Evolutionary conservation across 2,113 vertebrate species (phyloP).

Genomic region (Eleginops maclovinus): DNA sequence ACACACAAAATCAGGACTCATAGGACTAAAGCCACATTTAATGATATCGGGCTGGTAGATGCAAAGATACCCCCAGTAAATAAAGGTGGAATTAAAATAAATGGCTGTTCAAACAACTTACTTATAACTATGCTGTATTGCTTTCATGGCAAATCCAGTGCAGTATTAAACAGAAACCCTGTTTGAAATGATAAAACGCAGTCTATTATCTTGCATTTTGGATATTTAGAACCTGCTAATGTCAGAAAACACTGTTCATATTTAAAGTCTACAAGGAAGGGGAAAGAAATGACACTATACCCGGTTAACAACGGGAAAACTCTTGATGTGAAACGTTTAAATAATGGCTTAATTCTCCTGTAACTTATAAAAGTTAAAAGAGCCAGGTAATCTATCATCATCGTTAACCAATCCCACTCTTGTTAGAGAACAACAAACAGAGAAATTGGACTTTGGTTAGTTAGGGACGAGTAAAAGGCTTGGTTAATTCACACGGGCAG

Average conservation of each 20-base stretch:
- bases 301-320: neutral
- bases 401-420: neutral
- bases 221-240: neutral
- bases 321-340: neutral
- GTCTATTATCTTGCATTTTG: too few relatives aligned
- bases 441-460: conserved; percentile 11
- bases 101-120: too few relatives aligned
- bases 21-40: neutral
- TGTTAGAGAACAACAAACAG: conserved; percentile 24
- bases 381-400: conserved; percentile 19
- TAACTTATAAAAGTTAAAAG: conserved; percentile 3
- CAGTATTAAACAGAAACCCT: conserved; percentile 1
- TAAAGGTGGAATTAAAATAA: too few relatives aligned
- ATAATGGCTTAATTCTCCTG: neutral
- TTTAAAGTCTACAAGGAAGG: too few relatives aligned
- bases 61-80: neutral
- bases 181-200: too few relatives aligned
- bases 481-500: neutral
- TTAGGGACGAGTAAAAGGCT: conserved; percentile 8
- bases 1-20: too few relatives aligned
- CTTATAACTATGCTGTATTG: neutral
- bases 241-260: neutral
- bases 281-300: neutral
- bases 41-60: neutral
- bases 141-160: too few relatives aligned